phyloP scores from a whole-genome alignment of 2,888 invertebrate species.

The Ophioninae sp. region DNA sequence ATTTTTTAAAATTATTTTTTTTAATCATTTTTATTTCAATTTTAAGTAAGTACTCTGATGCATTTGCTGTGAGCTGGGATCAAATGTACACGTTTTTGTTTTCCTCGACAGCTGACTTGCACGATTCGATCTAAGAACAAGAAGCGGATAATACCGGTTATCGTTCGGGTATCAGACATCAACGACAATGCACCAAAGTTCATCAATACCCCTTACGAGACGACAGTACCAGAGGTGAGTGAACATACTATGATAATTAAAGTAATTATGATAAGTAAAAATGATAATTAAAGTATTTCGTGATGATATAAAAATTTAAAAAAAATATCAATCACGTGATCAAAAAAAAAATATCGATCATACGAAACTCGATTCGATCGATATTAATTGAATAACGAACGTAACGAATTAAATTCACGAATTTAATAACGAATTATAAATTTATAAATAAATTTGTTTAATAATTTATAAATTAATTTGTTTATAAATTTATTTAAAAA shows the following conservation, averaged over 20 bases:
- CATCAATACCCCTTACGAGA: slow-evolving; percentile 91
- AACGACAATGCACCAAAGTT: slow-evolving; percentile 95
- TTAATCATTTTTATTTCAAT: too few species aligned
- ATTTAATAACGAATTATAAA: too few species aligned
- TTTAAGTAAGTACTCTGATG: too few species aligned
- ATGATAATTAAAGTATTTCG: neutral
- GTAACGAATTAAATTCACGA: too few species aligned
- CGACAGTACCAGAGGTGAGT: slow-evolving; percentile 92
- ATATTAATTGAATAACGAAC: too few species aligned
- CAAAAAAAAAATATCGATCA: neutral
- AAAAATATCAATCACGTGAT: neutral
- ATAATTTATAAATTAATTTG: too few species aligned
- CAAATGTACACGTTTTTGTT: neutral
- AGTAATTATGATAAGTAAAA: neutral
- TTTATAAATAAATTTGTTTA: too few species aligned
- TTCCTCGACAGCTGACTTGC: slow-evolving; percentile 88
- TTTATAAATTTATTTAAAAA: too few species aligned
- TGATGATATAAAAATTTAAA: neutral
- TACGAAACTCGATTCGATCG: too few species aligned
- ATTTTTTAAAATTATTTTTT: too few species aligned
- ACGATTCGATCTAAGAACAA: slow-evolving; percentile 90
- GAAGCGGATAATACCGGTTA: slow-evolving; percentile 92
- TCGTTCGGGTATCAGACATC: slow-evolving; percentile 94
- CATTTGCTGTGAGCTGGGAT: too few species aligned
- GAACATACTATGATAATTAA: too few species aligned